A percentile compares a stretch with the other conserved stretches of the same genome.
phyloP scores from a whole-genome alignment of 2,113 vertebrate species.

The Platysternon megacephalum region DNA sequence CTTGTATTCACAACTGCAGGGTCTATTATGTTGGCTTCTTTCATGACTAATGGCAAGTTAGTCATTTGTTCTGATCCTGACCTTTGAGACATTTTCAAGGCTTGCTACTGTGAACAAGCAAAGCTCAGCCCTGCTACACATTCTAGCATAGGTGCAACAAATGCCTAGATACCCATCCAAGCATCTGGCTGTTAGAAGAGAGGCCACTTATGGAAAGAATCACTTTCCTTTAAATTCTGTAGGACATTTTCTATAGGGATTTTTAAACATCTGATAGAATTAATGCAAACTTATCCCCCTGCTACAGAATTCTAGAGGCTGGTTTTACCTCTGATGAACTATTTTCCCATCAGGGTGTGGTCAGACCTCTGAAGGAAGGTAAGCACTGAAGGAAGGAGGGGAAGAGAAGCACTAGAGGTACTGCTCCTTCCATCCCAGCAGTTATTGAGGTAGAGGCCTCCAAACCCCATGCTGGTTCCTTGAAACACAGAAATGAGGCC shows the following conservation, averaged over 20 bases:
- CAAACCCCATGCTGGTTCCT: neutral
- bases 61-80: neutral
- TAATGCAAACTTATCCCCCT: neutral
- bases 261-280: neutral
- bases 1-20: neutral
- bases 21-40: neutral
- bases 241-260: neutral
- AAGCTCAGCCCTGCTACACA: neutral
- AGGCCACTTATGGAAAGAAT: neutral
- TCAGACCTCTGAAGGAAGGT: neutral
- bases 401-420: neutral
- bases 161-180: neutral
- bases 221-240: neutral
- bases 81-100: neutral
- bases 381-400: neutral
- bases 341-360: neutral
- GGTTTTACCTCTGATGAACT: neutral
- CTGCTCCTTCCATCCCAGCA: neutral
- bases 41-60: neutral
- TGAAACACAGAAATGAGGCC: neutral
- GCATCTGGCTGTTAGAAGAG: neutral
- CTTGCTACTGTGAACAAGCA: fast-evolving
- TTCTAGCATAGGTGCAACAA: neutral
- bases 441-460: neutral
- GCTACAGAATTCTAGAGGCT: neutral